Evolutionary conservation across 2,888 invertebrate species (phyloP).

Genomic region (Drosophila maculinotata): DNA sequence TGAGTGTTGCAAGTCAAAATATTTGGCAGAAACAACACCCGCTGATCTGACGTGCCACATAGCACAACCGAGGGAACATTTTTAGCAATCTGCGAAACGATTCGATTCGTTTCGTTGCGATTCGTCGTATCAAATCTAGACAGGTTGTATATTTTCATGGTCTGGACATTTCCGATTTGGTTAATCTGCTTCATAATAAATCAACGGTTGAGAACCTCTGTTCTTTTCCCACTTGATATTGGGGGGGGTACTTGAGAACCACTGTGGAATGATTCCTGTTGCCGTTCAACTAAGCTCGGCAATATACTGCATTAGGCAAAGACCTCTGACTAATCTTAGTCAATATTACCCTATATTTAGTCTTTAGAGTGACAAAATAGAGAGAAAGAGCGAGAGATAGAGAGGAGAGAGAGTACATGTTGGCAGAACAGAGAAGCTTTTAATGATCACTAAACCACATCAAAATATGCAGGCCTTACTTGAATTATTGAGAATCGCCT

Average conservation of each 20-base stretch:
- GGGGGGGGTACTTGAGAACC: slow-evolving; percentile 7
- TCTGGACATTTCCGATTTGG: slow-evolving; percentile 71
- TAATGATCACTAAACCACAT: too few species aligned
- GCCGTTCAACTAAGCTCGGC: slow-evolving; percentile 7
- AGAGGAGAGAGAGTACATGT: too few species aligned
- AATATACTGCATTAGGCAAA: background rate
- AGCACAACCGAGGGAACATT: too few species aligned
- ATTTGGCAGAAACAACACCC: slow-evolving; percentile 43
- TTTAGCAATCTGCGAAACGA: slow-evolving; percentile 37
- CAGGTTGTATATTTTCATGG: slow-evolving; percentile 71
- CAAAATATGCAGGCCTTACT: too few species aligned
- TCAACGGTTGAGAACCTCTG: slow-evolving; percentile 53
- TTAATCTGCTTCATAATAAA: slow-evolving; percentile 66
- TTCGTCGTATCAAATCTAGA: slow-evolving; percentile 61
- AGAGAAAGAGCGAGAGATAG: too few species aligned
- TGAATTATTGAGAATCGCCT: too few species aligned
- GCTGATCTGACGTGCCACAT: slow-evolving; percentile 9
- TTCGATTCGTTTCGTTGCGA: slow-evolving; percentile 43
- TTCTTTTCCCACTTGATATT: background rate
- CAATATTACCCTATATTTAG: background rate
- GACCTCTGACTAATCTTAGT: background rate
- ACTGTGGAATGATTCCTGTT: slow-evolving; percentile 3
- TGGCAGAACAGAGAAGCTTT: too few species aligned
- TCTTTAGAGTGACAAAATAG: too few species aligned
- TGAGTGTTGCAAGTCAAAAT: slow-evolving; percentile 54